Percentiles rank a stretch among this genome's conserved stretches.
phyloP scores from a whole-genome alignment of 2,888 invertebrate species.

The Heterodera filipjevi region DNA sequence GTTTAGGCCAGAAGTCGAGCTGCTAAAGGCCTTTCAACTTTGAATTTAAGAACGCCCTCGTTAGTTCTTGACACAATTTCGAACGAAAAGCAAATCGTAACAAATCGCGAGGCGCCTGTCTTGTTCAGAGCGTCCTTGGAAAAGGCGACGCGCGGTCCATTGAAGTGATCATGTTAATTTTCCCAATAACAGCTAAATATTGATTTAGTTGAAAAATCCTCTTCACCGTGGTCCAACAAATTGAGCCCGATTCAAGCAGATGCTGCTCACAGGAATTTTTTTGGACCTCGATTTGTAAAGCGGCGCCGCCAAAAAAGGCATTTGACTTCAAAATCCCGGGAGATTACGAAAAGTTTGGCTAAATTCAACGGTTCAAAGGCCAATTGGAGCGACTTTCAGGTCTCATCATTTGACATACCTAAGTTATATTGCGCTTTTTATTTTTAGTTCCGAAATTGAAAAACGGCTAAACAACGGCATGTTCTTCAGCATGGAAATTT shows the following conservation, averaged over 20 bases:
- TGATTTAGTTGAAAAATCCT: conserved; percentile 14
- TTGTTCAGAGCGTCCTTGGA: no score
- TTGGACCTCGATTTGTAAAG: conserved; percentile 53
- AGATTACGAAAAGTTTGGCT: conserved; percentile 88
- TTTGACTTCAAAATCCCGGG: conserved; percentile 94
- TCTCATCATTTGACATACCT: no score
- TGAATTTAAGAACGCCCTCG: conserved; percentile 71
- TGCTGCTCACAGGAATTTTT: conserved; percentile 43
- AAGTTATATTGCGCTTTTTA: no score
- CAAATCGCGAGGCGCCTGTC: conserved; percentile 1
- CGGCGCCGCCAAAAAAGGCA: conserved; percentile 72
- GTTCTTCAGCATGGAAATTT: conserved; percentile 93
- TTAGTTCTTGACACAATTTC: conserved; percentile 20
- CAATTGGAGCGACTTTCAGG: conserved; percentile 79
- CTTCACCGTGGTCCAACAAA: not conserved
- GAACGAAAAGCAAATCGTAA: conserved; percentile 5
- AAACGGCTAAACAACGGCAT: conserved; percentile 98
- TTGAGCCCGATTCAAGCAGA: conserved; percentile 23
- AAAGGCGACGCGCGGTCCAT: no score
- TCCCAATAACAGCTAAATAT: no score
- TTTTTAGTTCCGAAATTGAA: conserved; percentile 78
- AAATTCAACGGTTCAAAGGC: conserved; percentile 83
- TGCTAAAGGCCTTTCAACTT: conserved; percentile 76
- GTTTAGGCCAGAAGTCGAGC: not conserved
- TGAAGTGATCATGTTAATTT: no score